phyloP scores from a whole-genome alignment of 1,140 invertebrate species.

The Platyscapa corneri region DNA sequence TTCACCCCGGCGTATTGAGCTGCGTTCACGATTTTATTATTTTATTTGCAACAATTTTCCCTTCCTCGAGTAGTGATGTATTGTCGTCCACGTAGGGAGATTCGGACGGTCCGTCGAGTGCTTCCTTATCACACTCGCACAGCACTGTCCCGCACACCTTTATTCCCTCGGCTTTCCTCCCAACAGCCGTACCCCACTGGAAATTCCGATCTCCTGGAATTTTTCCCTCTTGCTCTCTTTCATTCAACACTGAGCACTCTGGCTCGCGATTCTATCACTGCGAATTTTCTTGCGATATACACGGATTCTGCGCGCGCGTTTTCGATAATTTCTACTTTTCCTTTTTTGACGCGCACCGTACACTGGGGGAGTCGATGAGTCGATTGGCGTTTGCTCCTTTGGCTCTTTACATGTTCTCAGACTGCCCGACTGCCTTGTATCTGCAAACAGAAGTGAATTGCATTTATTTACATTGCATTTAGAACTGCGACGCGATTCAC shows the following conservation, averaged over 20 bases:
- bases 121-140: neutral
- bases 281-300: neutral
- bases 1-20: neutral
- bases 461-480: neutral
- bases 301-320: neutral
- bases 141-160: slow-evolving; percentile 8
- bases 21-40: too few relatives aligned
- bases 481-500: neutral
- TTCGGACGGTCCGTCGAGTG: neutral
- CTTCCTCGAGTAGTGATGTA: neutral
- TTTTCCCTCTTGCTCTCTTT: neutral
- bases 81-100: neutral
- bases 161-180: neutral
- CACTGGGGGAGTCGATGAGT: neutral
- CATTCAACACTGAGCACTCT: neutral
- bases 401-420: neutral
- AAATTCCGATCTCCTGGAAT: slow-evolving; percentile 9
- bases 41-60: neutral
- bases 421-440: neutral
- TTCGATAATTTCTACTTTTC: too few relatives aligned
- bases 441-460: neutral
- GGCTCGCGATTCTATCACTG: neutral
- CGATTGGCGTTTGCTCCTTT: neutral
- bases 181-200: neutral
- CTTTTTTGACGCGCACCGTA: neutral